These are phyloP conservation scores for Tetragnatha montana DNA, from an alignment of 2,888 invertebrate species.

Conservation along the genomic window DNA sequence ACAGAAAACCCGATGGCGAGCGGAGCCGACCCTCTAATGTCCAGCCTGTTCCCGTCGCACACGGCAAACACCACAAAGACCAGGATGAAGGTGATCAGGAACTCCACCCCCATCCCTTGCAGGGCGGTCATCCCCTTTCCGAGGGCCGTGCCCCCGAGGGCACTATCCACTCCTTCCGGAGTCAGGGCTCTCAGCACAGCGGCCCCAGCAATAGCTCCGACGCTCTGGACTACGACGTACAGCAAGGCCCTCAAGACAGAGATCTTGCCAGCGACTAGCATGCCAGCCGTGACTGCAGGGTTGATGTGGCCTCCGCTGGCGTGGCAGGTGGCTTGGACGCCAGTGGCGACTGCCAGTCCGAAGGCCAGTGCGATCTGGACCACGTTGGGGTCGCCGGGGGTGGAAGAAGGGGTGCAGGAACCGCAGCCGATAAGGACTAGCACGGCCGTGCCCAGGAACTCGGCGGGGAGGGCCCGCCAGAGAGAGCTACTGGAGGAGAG, in stretches of 20 bases:
- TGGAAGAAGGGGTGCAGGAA: constrained; percentile 79
- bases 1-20: constrained; percentile 92
- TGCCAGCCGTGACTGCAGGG: constrained; percentile 91
- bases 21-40: constrained; percentile 88
- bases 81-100: constrained; percentile 89
- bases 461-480: constrained; percentile 89
- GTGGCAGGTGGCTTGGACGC: constrained; percentile 87
- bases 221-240: constrained; percentile 88
- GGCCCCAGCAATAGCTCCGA: constrained; percentile 82
- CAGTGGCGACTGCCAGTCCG: constrained; percentile 89
- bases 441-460: constrained; percentile 90
- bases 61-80: constrained; percentile 90
- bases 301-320: constrained; percentile 94
- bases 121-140: constrained; percentile 80
- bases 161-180: constrained; percentile 80
- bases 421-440: constrained; percentile 89
- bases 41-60: constrained; percentile 86
- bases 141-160: constrained; percentile 84
- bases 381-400: constrained; percentile 78
- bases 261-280: constrained; percentile 87
- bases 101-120: constrained; percentile 90
- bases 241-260: constrained; percentile 84
- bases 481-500: constrained; percentile 75
- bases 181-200: constrained; percentile 69
- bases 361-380: constrained; percentile 90